Evolutionary conservation across 2,888 invertebrate species (phyloP), one percentile per base, ranked within the genome.

Genomic region (Sinelater perroti): DNA sequence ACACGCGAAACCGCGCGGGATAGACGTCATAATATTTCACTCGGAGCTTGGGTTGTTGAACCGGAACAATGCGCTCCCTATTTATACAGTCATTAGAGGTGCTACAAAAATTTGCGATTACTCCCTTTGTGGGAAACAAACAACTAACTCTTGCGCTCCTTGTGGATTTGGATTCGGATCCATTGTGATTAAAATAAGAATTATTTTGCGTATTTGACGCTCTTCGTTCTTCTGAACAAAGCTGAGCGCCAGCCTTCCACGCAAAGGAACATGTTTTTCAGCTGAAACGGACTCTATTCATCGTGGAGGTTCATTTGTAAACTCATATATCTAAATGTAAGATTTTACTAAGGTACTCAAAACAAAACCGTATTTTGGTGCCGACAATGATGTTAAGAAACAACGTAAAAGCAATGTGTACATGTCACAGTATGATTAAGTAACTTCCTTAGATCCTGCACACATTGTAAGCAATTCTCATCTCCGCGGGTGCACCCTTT

Each of bases 191-290:
- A 44, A 44, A 44, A 30, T 18, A 44, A 11, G 18, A 44, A 44
- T 44, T 17, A 44, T 44, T 44, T 18, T 16, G 5, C 1, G 30
- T 14, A 8, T 4, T 24, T 4, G 26, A 16, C 18, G 26, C 10
- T 44, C 17, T 42, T 28, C 26, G 30, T 30, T 30, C 44, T 44
- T 44, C 30, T 44, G 30, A 16, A 11, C 11, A 17, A 17, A 17
- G 30, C 16, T 30, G 26, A 30, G 18, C 28, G 44, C 17, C 24
- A 8, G 13, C 26, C 11, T 33, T 10, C 7, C 17, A 30, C 44
- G 30, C 44, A 44, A 44, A 44, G 44, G 44, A 30, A 44, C 26
- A 44, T 44, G 44, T 30, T 26, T 7, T 44, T 44, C n/a, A n/a
- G n/a, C n/a, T n/a, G n/a, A n/a, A n/a, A n/a, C n/a, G n/a, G n/a